Evolutionary conservation across 2,888 invertebrate genomes (phyloP), one percentile per base, ranked within the genome.

Genomic region (Standfussiana lucernea): DNA sequence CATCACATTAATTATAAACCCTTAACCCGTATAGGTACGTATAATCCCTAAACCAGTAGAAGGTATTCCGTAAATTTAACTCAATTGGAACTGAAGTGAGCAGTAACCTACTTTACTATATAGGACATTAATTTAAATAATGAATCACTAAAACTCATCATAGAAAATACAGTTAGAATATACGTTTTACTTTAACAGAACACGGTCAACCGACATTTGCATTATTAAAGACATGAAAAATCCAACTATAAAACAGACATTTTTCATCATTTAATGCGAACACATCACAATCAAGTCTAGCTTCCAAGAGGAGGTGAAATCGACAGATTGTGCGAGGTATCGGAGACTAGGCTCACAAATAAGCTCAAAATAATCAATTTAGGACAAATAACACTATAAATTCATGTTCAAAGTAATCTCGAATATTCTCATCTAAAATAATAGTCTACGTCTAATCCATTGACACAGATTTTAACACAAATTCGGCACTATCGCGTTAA

Each of bases 1-100:
- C 61, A 47, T n/a, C 56, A 68, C 18, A 59, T 82, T 86, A 56
- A 76, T 76, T 71, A 71, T 70, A 82, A 81, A 81, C 86, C 35
- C 86, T 82, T 70, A 85, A 82, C 66, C 82, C 45, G 64, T 45
- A 68, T 65, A 64, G 10, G 40, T 47, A 64, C 21, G 40, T 47
- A 40, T 65, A 82, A 72, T 68, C 71, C 59, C 35, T 40, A 35
- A 82, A 82, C 64, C 71, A 71, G 77, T 72, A 70, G 67, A 64
- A 67, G 61, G 32, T 53, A 35, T 75, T 71, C 64, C 40, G 70
- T 72, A 77, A 77, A 75, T n/a, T 47, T 10, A 61, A 42, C 42
- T 28, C 50, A 72, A 77, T 65, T 68, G 50, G 35, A 47, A 64
- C 71, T 40, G 15, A 61, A 64, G 50, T 53, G 50, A 67, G 18